Evolutionary conservation across 2,888 invertebrate genomes (phyloP), one percentile per base, ranked within the genome.

Genomic region (Andrena chrysosceles): DNA sequence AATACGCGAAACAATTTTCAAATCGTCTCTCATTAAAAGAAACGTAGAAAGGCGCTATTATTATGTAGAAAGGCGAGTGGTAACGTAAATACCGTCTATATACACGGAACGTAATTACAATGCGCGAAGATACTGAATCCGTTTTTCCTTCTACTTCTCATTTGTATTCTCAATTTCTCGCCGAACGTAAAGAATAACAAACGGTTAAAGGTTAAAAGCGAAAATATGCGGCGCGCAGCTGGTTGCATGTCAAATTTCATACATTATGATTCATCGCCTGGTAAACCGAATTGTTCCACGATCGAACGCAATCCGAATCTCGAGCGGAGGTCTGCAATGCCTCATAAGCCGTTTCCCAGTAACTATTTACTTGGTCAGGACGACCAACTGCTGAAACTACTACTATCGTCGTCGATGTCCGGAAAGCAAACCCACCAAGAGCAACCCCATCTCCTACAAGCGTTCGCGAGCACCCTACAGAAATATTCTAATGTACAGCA

Each of bases 401-500:
- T 85, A 31, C 6, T 31, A 3, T 77, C 68, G 6, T 81, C 54
- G 16, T 63, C 31, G 2, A 35, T 26, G 10, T 54, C 56, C 33
- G 20, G 7, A 13, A 77, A 80, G 23, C 62, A 63, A 20, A 23
- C 60, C 56, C 42, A 59, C 29, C 48, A 85, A 26, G 42, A 35
- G 60, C 31, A 71, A 26, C 42, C 62, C 26, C n/a, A 81, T 33
- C 49, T 75, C 35, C 52, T 83, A 33, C 69, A 85, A 29, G 56
- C 33, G 5, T 20, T 26, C 7, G 59, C 35, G 8, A 85, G 13
- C 60, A 82, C 31, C 13, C 33, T 75, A 6, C 77, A 77, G 20
- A 83, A 23, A 67, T 74, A 84, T 13, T 70, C 56, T 2, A 79
- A 0, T n/a, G 59, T 63, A 20, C 85, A 74, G 16, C 69, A 85